Conservation (phyloP, 2,113 vertebrate species). For the Peucedramus taeniatus region DNA sequence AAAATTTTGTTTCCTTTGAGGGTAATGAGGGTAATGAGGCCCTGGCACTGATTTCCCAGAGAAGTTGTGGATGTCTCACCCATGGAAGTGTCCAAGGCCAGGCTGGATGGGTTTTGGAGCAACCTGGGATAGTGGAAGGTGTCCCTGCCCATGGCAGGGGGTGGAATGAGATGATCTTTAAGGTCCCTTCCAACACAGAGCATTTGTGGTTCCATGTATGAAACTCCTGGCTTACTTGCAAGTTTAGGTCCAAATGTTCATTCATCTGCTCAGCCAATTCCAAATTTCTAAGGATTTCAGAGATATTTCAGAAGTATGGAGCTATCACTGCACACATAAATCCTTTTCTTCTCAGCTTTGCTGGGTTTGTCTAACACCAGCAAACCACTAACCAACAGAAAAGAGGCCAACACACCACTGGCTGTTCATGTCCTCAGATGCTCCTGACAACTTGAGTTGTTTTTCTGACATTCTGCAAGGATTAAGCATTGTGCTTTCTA, state of each 20-base stretch:
- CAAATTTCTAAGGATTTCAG: neutral
- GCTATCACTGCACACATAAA: neutral
- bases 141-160: neutral
- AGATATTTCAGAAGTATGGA: neutral
- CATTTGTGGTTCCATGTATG: neutral
- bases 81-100: neutral
- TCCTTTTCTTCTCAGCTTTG: neutral
- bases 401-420: neutral
- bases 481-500: neutral
- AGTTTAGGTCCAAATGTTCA: neutral
- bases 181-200: neutral
- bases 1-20: neutral
- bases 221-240: neutral
- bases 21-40: neutral
- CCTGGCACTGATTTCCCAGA: neutral
- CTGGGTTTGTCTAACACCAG: neutral
- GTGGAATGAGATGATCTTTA: neutral
- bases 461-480: neutral
- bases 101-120: neutral
- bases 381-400: neutral
- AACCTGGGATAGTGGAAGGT: fast-evolving
- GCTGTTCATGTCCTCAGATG: neutral
- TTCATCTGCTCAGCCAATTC: neutral
- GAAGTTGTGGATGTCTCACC: neutral
- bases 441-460: neutral